Base-by-base conservation (phyloP, 2,888 invertebrate species). In the Scotopteryx bipunctaria region DNA sequence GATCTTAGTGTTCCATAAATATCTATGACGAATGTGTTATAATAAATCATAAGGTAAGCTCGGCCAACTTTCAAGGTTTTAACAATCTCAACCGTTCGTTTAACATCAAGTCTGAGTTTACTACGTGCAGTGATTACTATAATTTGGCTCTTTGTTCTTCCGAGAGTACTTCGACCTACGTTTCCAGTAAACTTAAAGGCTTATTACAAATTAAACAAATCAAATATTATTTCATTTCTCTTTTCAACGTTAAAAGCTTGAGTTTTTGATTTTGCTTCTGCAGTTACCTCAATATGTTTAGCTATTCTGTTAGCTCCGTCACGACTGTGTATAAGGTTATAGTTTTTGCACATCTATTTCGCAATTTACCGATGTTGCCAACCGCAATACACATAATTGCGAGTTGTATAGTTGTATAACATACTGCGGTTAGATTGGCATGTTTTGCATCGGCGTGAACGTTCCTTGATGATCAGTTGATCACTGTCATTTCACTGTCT, bases 371-470 rank as follows among this genome's bases (percentile, higher is more conserved):
- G 62, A 68, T 73, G 67, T 68, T 69, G 57, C 64, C 59, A 67
- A 73, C 74, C 73, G 69, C 76, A 77, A 66, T 66, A 59, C 62
- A 66, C 59, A 67, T 81, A 81, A 83, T 85, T 78, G 68, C 65
- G 56, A 64, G 69, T 86, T 83, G 76, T 75, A 71, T 78, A 57
- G 71, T 86, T 84, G 77, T 75, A 73, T 79, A 83, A 83, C 55
- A 61, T 61, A 57, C 51, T 54, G 71, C 59, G 73, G 75, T 82
- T 76, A 72, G 71, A 75, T 48, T 48, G 29, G 67, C 57, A 59
- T 68, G 62, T 71, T 78, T 78, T 76, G 67, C 70, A 74, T 78
- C 73, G 67, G 68, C 59, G 55, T 63, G 55, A 58, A 66, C 61
- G 69, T 71, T 72, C 65, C 67, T 71, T 66, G 66, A 72, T 69